phyloP scores from a whole-genome alignment of 2,888 invertebrate species.

The Abscondita cerata region DNA sequence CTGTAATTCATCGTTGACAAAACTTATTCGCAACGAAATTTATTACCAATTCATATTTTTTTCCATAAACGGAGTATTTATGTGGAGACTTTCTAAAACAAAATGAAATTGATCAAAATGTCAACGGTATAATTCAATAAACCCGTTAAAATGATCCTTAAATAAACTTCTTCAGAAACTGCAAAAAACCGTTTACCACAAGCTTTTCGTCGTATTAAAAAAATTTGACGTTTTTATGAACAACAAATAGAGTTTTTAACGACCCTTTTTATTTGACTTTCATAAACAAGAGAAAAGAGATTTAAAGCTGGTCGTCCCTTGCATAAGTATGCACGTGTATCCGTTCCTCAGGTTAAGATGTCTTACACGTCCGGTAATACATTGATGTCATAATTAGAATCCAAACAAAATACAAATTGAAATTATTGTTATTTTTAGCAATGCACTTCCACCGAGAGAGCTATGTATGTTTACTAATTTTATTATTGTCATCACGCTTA shows the following conservation, averaged over 20 bases:
- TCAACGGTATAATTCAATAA: too few relatives aligned
- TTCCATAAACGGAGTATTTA: too few relatives aligned
- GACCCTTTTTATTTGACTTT: slow-evolving; percentile 19
- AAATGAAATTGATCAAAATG: too few relatives aligned
- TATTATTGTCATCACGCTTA: too few relatives aligned
- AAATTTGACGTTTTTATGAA: slow-evolving; percentile 24
- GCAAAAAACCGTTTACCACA: too few relatives aligned
- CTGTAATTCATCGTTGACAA: too few relatives aligned
- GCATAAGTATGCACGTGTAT: slow-evolving; percentile 24
- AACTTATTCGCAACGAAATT: too few relatives aligned
- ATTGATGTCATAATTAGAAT: slow-evolving; percentile 9
- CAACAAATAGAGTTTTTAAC: slow-evolving; percentile 27
- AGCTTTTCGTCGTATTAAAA: background rate
- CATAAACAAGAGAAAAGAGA: slow-evolving; percentile 20
- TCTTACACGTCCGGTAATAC: slow-evolving; percentile 20
- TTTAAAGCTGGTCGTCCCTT: slow-evolving; percentile 23
- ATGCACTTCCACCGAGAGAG: background rate
- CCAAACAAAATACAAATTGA: background rate
- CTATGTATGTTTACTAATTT: too few relatives aligned
- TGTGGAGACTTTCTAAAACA: too few relatives aligned
- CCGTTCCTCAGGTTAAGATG: slow-evolving; percentile 26
- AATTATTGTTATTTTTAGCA: background rate
- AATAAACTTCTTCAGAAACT: background rate
- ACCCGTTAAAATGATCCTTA: too few relatives aligned
- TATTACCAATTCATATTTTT: too few relatives aligned